These are phyloP conservation scores for Neosilurus hyrtlii DNA, from an alignment of 2,797 vertebrate species.

Conservation along the genomic window DNA sequence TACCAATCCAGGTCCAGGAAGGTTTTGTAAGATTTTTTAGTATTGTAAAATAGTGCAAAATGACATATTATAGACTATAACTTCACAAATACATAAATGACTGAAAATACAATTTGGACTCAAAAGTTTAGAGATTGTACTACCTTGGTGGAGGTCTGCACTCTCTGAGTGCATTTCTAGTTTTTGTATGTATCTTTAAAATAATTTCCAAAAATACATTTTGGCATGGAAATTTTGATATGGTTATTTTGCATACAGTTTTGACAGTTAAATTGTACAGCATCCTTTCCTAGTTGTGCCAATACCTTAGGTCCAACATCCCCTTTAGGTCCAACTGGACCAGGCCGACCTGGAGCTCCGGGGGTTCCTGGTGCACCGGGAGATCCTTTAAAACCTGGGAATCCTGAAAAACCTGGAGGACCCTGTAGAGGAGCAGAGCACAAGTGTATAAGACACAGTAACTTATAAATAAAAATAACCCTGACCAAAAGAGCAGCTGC, in stretches of 20 bases:
- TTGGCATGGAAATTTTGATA: too few species aligned
- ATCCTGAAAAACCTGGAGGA: conserved; percentile 76
- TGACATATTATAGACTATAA: too few species aligned
- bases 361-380: conserved; percentile 70
- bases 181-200: not conserved
- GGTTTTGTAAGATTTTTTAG: too few species aligned
- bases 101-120: too few species aligned
- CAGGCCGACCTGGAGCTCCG: conserved; percentile 69
- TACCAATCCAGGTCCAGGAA: too few species aligned
- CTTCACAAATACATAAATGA: too few species aligned
- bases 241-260: not conserved
- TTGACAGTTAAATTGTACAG: not conserved
- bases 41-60: too few species aligned
- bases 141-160: too few species aligned
- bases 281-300: not conserved
- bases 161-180: too few species aligned
- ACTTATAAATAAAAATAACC: not conserved
- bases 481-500: too few species aligned
- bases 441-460: not conserved
- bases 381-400: conserved; percentile 84
- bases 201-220: not conserved
- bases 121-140: too few species aligned
- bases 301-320: conserved; percentile 76
- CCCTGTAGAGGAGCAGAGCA: conserved; percentile 67
- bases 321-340: conserved; percentile 72